Evolutionary conservation across 2,797 vertebrate genomes (phyloP).

Genomic region (Acipenser ruthenus): DNA sequence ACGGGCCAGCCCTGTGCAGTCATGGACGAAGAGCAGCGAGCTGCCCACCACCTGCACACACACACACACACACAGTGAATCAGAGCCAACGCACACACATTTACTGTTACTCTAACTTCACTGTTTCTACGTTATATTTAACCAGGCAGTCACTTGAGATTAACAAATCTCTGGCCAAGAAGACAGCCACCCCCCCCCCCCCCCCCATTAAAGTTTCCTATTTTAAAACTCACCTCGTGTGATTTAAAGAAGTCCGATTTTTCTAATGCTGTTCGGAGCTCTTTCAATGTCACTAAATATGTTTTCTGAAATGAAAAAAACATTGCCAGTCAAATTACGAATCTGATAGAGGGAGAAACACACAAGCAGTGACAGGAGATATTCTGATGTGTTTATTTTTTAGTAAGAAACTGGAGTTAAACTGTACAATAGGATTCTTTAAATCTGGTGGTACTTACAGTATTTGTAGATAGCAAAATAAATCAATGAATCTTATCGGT

Average conservation of each 20-base stretch:
- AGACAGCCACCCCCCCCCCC: neutral
- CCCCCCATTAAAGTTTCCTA: neutral
- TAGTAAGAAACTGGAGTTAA: too few species aligned
- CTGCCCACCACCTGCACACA: constrained; percentile 76
- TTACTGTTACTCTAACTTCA: neutral
- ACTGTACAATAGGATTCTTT: too few species aligned
- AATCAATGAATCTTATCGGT: too few species aligned
- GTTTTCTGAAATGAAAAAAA: constrained; percentile 46
- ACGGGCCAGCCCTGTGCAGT: constrained; percentile 62
- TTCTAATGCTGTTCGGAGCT: constrained; percentile 63
- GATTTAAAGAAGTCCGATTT: constrained; percentile 72
- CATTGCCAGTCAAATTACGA: neutral
- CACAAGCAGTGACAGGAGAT: neutral
- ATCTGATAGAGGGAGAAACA: neutral
- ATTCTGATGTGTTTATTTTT: too few species aligned
- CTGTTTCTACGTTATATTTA: neutral
- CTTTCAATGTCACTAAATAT: constrained; percentile 60
- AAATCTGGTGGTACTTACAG: too few species aligned
- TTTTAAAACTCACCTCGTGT: constrained; percentile 67
- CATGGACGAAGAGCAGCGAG: constrained; percentile 84
- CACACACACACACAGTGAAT: neutral
- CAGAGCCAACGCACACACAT: neutral
- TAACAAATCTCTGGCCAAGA: neutral
- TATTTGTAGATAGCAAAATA: too few species aligned
- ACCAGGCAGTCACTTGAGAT: neutral